phyloP scores from a whole-genome alignment of 2,113 vertebrate species.

The Bubo blakistoni region DNA sequence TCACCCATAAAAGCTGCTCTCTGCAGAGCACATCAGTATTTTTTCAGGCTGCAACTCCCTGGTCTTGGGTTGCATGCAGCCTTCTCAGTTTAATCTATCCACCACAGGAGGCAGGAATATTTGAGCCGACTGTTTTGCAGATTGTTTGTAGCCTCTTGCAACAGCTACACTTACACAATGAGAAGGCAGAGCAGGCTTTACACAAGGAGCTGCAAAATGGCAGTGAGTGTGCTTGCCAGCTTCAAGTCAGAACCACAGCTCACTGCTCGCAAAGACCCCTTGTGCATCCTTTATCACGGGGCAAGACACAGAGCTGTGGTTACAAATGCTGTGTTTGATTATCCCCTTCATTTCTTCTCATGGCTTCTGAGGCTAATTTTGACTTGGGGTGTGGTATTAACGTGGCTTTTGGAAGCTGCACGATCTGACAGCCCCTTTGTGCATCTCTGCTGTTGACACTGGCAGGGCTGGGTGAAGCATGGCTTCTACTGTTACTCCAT shows the following conservation, averaged over 20 bases:
- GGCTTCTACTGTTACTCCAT: conserved; percentile 85
- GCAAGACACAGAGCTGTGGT: not conserved
- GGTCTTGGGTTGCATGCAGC: fast-evolving
- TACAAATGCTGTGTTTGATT: not conserved
- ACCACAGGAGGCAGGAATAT: not conserved
- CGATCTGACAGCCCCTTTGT: not conserved
- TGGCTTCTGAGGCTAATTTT: not conserved
- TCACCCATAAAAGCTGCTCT: not conserved
- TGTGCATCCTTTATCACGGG: not conserved
- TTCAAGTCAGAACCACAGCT: fast-evolving
- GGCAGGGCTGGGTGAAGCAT: conserved; percentile 84
- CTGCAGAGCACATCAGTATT: not conserved
- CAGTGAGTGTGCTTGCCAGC: not conserved
- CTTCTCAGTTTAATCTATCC: not conserved
- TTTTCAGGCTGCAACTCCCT: not conserved
- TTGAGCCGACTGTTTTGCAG: not conserved
- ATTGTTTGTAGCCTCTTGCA: not conserved
- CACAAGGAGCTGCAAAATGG: not conserved
- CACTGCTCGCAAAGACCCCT: not conserved
- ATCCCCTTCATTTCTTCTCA: not conserved
- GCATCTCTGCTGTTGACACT: not conserved
- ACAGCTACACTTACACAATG: not conserved
- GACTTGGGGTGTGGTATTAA: not conserved
- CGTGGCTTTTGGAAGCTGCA: not conserved
- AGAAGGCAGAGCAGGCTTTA: not conserved